phyloP scores from a whole-genome alignment of 1,140 invertebrate species.

The Rhizoglyphus robini region DNA sequence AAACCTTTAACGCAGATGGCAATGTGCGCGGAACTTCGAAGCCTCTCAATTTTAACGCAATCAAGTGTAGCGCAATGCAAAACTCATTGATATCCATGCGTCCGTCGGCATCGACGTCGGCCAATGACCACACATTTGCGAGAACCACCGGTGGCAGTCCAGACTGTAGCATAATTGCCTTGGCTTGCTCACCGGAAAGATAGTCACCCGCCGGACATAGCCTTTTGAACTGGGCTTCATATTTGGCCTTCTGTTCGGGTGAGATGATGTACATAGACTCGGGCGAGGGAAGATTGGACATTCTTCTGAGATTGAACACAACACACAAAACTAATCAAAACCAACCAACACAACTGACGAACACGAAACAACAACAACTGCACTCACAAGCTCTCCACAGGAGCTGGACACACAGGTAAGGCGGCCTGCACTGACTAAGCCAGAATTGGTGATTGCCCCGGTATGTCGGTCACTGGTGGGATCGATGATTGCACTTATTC shows the following conservation, averaged over 20 bases:
- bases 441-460: no score
- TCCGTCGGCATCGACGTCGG: conserved; percentile 90
- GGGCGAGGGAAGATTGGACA: neutral
- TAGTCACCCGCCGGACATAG: conserved; percentile 17
- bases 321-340: neutral
- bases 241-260: conserved; percentile 67
- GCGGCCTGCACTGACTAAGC: no score
- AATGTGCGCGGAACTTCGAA: conserved; percentile 72
- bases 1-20: conserved; percentile 42
- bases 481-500: no score
- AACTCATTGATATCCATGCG: conserved; percentile 94
- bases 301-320: no score
- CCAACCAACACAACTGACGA: no score
- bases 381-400: no score
- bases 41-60: conserved; percentile 80
- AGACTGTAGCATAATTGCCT: conserved; percentile 82
- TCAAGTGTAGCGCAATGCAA: conserved; percentile 92
- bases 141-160: conserved; percentile 71
- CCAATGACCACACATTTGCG: conserved; percentile 88
- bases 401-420: no score
- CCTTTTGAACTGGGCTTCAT: conserved; percentile 67
- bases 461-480: no score
- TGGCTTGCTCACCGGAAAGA: conserved; percentile 84
- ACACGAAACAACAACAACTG: no score
- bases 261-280: conserved; percentile 62